Evolutionary conservation across 2,888 invertebrate species (phyloP).

Genomic region (Teleogryllus oceanicus): DNA sequence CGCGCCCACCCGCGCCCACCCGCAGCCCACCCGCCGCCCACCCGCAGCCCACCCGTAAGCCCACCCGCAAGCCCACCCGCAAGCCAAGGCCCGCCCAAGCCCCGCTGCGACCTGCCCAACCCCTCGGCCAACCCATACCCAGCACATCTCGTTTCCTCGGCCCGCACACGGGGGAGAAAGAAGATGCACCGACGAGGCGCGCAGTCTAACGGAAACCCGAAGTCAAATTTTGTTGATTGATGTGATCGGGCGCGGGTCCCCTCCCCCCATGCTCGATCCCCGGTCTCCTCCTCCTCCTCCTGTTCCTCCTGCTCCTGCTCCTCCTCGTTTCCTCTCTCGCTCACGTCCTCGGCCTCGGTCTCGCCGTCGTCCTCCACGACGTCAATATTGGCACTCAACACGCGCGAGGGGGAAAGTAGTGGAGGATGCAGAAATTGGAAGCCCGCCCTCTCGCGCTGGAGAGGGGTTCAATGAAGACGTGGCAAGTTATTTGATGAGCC

Average conservation of each 20-base stretch:
- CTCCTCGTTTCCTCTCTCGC: no score
- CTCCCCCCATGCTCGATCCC: neutral
- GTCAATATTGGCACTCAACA: conserved; percentile 1
- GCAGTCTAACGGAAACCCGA: conserved; percentile 18
- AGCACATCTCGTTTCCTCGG: no score
- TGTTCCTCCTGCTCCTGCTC: no score
- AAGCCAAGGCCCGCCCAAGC: no score
- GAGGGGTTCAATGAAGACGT: neutral
- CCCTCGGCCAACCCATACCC: no score
- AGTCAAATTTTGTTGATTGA: conserved; percentile 18
- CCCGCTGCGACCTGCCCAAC: no score
- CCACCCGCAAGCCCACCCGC: no score
- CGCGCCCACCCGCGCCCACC: no score
- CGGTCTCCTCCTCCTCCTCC: no score
- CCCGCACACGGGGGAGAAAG: neutral
- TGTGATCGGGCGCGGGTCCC: neutral
- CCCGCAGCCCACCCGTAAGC: no score
- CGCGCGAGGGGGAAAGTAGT: neutral
- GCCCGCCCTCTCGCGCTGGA: neutral
- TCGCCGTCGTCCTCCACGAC: neutral
- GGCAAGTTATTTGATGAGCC: neutral
- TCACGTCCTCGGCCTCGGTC: no score
- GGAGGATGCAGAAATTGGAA: neutral
- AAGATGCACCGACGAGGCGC: neutral
- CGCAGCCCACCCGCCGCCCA: no score